Base-by-base conservation (phyloP, 2,113 vertebrate species). In the Acanthisitta chloris region DNA sequence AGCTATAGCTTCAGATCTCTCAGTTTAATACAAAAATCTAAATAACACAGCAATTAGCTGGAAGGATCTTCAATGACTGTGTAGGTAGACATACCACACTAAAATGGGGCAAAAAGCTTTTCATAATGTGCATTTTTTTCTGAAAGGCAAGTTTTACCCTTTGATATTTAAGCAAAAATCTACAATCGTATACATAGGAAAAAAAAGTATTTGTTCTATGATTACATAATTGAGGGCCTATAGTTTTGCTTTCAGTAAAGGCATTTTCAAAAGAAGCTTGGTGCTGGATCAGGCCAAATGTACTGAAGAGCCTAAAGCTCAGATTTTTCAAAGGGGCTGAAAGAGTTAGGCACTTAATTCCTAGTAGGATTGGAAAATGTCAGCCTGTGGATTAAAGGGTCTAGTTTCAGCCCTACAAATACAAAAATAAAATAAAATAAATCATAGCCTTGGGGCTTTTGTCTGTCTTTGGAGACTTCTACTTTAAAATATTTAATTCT, bases 341-440 rank as follows among this genome's bases (percentile, higher is more conserved):
- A 66, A 57, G 59, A 96, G 57, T 88, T 87, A 76, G 61, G 40
- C n/a, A 25, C 51, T 90, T 86, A 72, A 46, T 85, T 97, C 62
- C 66, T 89, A 10, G 64, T 36, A 81, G 86, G 38, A 85, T 43
- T 79, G 67, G 61, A 77, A 95, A 94, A 90, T 69, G 34, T 85
- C 94, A 95, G 36, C 20, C 36, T 85, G 23, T 89, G 84, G 87
- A 91, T 95, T 95, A 91, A 85, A 87, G 40, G 55, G 70, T 79
- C 78, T 91, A 45, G 38, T 84, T 73, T 88, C 34, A 46, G 36
- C 45, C 45, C 20, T 69, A 54, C 23, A 94, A 87, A 87, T 94
- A 70, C 29, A 52, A 89, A 88, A 95, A 82, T 72, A 87, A 88
- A 94, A 81, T 82, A 86, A 82, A 95, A 67, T 52, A 90, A 57